phyloP scores from a whole-genome alignment of 1,140 invertebrate species.

The Zaprionus gabonicus region DNA sequence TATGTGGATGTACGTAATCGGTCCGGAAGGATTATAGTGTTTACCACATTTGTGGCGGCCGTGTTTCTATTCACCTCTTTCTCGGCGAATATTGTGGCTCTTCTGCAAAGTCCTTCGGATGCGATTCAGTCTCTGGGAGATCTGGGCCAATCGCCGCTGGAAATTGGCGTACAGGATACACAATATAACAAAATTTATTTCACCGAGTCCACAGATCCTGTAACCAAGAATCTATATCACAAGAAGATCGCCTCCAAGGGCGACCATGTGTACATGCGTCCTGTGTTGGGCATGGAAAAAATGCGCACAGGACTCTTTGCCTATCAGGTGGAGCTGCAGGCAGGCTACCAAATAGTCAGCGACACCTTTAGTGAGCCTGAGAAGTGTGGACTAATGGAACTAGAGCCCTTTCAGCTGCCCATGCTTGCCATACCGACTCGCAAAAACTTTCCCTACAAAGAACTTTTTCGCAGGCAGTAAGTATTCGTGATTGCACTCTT shows the following conservation, averaged over 20 bases:
- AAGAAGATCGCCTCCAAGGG: slow-evolving; percentile 86
- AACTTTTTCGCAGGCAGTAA: slow-evolving; percentile 85
- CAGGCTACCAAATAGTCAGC: slow-evolving; percentile 86
- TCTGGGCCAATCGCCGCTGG: slow-evolving; percentile 85
- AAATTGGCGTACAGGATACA: slow-evolving; percentile 86
- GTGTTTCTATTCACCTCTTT: slow-evolving; percentile 87
- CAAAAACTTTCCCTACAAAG: slow-evolving; percentile 86
- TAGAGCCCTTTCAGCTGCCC: slow-evolving; percentile 86
- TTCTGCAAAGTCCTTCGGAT: slow-evolving; percentile 86
- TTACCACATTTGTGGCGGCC: slow-evolving; percentile 85
- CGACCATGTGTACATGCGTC: slow-evolving; percentile 85
- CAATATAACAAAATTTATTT: slow-evolving; percentile 87
- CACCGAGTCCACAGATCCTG: slow-evolving; percentile 85
- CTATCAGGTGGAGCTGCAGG: slow-evolving; percentile 86
- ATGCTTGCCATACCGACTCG: slow-evolving; percentile 85
- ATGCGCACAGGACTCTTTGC: slow-evolving; percentile 86
- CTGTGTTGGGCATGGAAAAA: slow-evolving; percentile 85
- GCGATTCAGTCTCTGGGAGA: slow-evolving; percentile 85
- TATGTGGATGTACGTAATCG: slow-evolving; percentile 84
- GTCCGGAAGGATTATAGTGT: slow-evolving; percentile 85
- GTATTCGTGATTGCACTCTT: background rate
- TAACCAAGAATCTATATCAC: slow-evolving; percentile 85
- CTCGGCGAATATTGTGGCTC: slow-evolving; percentile 87
- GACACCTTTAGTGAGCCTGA: slow-evolving; percentile 86
- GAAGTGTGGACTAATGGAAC: slow-evolving; percentile 86